Percentiles rank a stretch among this genome's conserved stretches.
These are phyloP conservation scores for Mesorhabditis spiculigera DNA, from an alignment of 2,888 invertebrate species.

Conservation along the genomic window DNA sequence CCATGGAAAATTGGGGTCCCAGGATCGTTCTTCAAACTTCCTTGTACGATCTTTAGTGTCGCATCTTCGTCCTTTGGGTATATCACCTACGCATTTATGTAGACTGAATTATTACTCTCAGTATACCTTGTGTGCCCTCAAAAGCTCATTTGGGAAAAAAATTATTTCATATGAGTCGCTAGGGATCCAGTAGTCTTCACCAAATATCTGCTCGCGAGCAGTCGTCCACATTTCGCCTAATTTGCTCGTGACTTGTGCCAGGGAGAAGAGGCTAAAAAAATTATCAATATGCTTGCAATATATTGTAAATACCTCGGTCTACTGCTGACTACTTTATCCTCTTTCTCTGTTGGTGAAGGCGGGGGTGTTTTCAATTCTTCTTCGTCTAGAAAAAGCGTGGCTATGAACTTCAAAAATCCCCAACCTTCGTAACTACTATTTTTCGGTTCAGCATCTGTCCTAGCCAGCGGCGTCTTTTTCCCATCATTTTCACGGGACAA, in stretches of 20 bases:
- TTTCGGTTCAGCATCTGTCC: too few relatives aligned
- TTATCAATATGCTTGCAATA: constrained; percentile 7
- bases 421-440: too few relatives aligned
- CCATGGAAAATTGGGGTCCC: constrained; percentile 41
- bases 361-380: constrained; percentile 32
- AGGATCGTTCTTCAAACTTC: constrained; percentile 42
- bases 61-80: constrained; percentile 18
- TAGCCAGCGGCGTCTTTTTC: too few relatives aligned
- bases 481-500: too few relatives aligned
- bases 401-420: neutral
- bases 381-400: constrained; percentile 8
- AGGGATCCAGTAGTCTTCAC: constrained; percentile 54
- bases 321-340: constrained; percentile 6
- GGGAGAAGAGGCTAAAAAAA: constrained; percentile 39
- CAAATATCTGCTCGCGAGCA: constrained; percentile 43
- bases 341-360: constrained; percentile 24
- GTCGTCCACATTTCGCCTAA: constrained; percentile 48
- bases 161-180: constrained; percentile 48
- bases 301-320: constrained; percentile 22
- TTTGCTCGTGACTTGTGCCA: constrained; percentile 45
- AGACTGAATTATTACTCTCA: neutral
- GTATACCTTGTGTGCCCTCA: constrained; percentile 33
- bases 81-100: constrained; percentile 15
- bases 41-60: constrained; percentile 42
- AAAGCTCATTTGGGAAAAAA: constrained; percentile 45